A percentile compares a stretch with the other conserved stretches of the same genome.
Conservation (phyloP, 2,797 vertebrate species). For the Heliangelus exortis region DNA sequence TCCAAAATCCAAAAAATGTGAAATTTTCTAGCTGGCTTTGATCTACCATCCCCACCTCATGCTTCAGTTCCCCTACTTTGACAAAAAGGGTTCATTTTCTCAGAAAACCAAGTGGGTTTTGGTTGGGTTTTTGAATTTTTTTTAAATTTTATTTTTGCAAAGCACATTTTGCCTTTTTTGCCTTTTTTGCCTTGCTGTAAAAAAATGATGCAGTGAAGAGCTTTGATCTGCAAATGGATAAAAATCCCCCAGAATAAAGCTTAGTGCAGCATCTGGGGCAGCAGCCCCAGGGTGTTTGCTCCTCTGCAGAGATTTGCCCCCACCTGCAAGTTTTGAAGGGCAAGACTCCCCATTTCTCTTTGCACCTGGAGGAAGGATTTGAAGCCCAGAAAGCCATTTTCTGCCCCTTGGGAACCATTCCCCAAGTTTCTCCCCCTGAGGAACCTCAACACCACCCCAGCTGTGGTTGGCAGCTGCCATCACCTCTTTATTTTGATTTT, state of each 20-base stretch:
- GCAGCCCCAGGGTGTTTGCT: neutral
- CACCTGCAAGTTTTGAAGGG: fast-evolving
- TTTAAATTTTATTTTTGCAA: neutral
- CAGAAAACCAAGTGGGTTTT: too few species aligned
- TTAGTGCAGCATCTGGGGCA: neutral
- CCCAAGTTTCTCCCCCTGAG: neutral
- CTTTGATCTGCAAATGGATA: neutral
- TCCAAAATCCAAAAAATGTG: neutral
- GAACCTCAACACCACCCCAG: too few species aligned
- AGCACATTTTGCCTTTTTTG: fast-evolving
- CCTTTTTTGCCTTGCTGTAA: neutral
- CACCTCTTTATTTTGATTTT: neutral
- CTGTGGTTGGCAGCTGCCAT: neutral
- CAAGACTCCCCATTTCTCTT: neutral
- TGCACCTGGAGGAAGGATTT: neutral
- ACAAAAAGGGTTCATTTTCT: neutral
- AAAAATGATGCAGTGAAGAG: neutral
- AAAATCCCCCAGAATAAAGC: neutral
- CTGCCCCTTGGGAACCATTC: neutral
- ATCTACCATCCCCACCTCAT: fast-evolving
- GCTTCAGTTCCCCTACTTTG: neutral
- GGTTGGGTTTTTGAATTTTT: too few species aligned
- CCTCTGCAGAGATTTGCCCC: neutral
- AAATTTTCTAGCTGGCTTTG: neutral
- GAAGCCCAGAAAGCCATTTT: neutral